Percentiles rank a stretch among this genome's conserved stretches.
Evolutionary conservation across 2,888 invertebrate species (phyloP).

Genomic region (Metallyticus violacea): DNA sequence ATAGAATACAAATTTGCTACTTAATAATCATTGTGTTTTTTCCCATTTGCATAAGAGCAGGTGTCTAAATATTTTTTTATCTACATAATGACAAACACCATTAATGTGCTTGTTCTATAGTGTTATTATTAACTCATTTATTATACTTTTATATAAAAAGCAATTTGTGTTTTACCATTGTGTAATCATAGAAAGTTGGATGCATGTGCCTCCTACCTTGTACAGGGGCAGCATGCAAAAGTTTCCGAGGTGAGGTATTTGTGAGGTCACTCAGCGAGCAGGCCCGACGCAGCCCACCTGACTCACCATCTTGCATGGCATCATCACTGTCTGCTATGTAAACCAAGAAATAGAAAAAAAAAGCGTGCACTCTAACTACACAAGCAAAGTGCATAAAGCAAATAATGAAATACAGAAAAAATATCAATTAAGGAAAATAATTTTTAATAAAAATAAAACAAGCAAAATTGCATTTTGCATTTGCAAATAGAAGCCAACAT

Average conservation of each 20-base stretch:
- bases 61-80: too few relatives aligned
- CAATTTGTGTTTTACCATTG: background rate
- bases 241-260: slow-evolving; percentile 11
- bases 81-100: too few relatives aligned
- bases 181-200: background rate
- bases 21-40: too few relatives aligned
- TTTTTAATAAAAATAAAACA: background rate
- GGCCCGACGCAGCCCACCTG: slow-evolving; percentile 68
- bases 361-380: slow-evolving; percentile 22
- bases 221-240: slow-evolving; percentile 24
- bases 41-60: too few relatives aligned
- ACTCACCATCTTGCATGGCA: slow-evolving; percentile 41
- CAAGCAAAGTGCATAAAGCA: background rate
- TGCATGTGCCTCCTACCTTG: slow-evolving; percentile 20
- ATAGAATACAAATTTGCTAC: too few relatives aligned
- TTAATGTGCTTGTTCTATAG: too few relatives aligned
- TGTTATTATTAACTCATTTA: too few relatives aligned
- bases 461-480: background rate
- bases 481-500: background rate
- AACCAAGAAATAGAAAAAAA: slow-evolving; percentile 24
- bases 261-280: slow-evolving; percentile 74
- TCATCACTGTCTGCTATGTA: slow-evolving; percentile 44
- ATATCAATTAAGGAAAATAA: background rate
- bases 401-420: background rate
- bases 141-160: too few relatives aligned